Percentiles rank a stretch among this genome's conserved stretches.
Evolutionary conservation across 2,113 vertebrate species (phyloP).

Genomic region (Chaetura pelagica): DNA sequence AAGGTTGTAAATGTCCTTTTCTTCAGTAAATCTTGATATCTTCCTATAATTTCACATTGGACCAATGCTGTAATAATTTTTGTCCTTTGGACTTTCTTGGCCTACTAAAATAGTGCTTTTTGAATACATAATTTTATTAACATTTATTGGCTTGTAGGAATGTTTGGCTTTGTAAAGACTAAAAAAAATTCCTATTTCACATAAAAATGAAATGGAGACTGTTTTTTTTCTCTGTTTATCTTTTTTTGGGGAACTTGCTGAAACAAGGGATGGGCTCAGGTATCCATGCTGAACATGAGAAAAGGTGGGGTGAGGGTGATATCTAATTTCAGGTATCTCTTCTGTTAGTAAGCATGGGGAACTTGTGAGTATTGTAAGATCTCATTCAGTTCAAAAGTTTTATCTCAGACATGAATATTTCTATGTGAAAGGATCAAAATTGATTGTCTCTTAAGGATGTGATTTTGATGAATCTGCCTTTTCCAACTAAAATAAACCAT

Average conservation of each 20-base stretch:
- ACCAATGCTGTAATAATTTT: background rate
- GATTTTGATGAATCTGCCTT: background rate
- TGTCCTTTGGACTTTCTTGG: background rate
- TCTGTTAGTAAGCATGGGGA: background rate
- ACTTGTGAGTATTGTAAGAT: background rate
- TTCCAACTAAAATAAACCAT: background rate
- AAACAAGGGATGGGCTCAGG: background rate
- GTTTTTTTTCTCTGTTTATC: background rate
- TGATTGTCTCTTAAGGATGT: background rate
- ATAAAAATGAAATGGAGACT: background rate
- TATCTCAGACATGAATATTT: background rate
- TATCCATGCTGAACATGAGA: background rate
- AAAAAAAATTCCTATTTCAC: background rate
- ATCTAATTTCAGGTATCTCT: background rate
- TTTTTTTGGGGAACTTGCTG: background rate
- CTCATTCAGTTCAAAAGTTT: background rate
- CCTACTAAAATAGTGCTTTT: background rate
- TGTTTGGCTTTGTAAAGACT: background rate
- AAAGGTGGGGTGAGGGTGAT: accelerated
- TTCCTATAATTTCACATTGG: background rate
- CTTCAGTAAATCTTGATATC: background rate
- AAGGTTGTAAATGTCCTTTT: no score
- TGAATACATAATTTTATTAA: background rate
- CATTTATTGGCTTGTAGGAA: background rate
- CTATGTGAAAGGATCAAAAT: background rate